Evolutionary conservation across 2,113 vertebrate species (phyloP), one percentile per base, ranked within the genome.

Genomic region (Podarcis raffonei): DNA sequence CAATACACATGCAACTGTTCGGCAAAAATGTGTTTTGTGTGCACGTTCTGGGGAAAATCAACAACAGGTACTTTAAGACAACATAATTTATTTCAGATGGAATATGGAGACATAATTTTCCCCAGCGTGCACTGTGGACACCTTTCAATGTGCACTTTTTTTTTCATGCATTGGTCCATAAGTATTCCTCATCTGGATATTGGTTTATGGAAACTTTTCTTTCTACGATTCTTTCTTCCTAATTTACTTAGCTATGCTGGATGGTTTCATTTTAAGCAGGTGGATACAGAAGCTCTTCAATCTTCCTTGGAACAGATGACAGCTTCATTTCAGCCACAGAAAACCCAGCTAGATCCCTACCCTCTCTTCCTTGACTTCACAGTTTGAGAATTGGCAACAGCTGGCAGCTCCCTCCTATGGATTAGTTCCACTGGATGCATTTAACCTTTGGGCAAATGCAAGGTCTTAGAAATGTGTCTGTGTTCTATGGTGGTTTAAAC

Each of bases 141-240:
- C 66, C 6, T 57, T 84, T 0, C n/a, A 0, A 15, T 1, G 37
- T 13, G 23, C 77, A 2, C 42, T 8, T 42, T 1, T 89, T 66
- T 74, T 20, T 74, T 5, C 59, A 0, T 59, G 71, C 76, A 89
- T 66, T 76, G 48, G 81, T 77, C 22, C 39, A 35, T 42, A 66
- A 13, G 89, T 84, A 84, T 90, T 87, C 87, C 0, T 72, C 86
- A 42, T 82, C 76, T 4, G 13, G 53, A 86, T 7, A 76, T 80
- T 90, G 88, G 87, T 93, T 90, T 92, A 75, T 79, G 39, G 86
- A 12, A 6, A 74, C 87, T 89, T 81, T 92, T 89, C 30, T 71
- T 90, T 9, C 35, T 37, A 69, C 87, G 87, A 79, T 92, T 89
- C 30, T 71, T 90, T 9, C 35, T 42, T 71, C 32, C 42, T 66